These are phyloP conservation scores for Schizopygopsis malacanthus DNA, from an alignment of 2,797 vertebrate genomes.

Conservation along the genomic window DNA sequence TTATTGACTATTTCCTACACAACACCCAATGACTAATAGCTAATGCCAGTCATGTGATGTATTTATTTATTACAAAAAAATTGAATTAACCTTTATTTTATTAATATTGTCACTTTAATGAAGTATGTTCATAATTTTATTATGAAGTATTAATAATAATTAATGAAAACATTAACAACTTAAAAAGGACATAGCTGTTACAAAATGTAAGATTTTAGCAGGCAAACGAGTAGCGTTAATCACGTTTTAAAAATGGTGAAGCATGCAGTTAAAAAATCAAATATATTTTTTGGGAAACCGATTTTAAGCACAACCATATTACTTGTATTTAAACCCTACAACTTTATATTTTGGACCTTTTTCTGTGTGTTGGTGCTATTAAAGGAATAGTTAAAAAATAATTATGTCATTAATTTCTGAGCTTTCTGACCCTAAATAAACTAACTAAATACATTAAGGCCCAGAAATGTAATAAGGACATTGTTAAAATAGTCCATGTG, in stretches of 20 bases:
- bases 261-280: not conserved
- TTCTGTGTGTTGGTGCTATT: not conserved
- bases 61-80: not conserved
- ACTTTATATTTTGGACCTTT: not conserved
- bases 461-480: too few species aligned
- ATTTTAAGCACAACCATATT: not conserved
- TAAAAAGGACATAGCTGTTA: not conserved
- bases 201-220: not conserved
- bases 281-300: not conserved
- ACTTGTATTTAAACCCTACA: not conserved
- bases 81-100: not conserved
- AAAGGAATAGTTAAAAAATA: not conserved
- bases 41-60: not conserved
- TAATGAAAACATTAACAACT: not conserved
- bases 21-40: not conserved
- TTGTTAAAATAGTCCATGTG: too few species aligned
- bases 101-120: not conserved
- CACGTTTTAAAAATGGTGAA: not conserved
- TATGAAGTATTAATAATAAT: not conserved
- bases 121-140: not conserved
- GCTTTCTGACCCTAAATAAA: too few species aligned
- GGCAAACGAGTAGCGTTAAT: not conserved
- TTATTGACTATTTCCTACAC: constrained; percentile 23
- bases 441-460: too few species aligned
- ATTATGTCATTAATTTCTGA: too few species aligned